phyloP scores from a whole-genome alignment of 1,140 invertebrate genomes.

The Holotrichia oblita region DNA sequence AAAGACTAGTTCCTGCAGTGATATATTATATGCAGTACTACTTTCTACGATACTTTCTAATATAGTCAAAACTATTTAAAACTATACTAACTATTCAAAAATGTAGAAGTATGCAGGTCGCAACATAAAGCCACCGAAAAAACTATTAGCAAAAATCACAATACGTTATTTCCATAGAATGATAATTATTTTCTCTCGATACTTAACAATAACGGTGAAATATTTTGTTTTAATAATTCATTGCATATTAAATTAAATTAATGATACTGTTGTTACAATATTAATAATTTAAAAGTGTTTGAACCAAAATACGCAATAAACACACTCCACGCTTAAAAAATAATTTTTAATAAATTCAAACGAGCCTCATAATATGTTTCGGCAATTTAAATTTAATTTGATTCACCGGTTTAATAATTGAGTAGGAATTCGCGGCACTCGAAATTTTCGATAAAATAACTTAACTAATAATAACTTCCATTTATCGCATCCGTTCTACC shows the following conservation, averaged over 20 bases:
- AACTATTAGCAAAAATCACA: too few relatives aligned
- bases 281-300: neutral
- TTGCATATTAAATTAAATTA: neutral
- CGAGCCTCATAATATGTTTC: neutral
- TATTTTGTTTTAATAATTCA: too few relatives aligned
- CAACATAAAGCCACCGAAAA: too few relatives aligned
- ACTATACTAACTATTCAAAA: too few relatives aligned
- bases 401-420: neutral
- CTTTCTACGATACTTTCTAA: too few relatives aligned
- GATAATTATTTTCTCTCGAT: too few relatives aligned
- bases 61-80: too few relatives aligned
- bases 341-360: slow-evolving; percentile 7
- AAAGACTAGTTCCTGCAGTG: too few relatives aligned
- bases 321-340: neutral
- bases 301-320: neutral
- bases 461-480: slow-evolving; percentile 14
- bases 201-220: too few relatives aligned
- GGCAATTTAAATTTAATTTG: slow-evolving; percentile 25
- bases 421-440: neutral
- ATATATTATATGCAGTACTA: too few relatives aligned
- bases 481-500: neutral
- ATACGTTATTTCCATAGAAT: too few relatives aligned
- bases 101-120: too few relatives aligned
- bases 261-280: neutral
- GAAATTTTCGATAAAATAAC: neutral